phyloP scores from a whole-genome alignment of 2,113 vertebrate species.

The Ceyx margarethae region DNA sequence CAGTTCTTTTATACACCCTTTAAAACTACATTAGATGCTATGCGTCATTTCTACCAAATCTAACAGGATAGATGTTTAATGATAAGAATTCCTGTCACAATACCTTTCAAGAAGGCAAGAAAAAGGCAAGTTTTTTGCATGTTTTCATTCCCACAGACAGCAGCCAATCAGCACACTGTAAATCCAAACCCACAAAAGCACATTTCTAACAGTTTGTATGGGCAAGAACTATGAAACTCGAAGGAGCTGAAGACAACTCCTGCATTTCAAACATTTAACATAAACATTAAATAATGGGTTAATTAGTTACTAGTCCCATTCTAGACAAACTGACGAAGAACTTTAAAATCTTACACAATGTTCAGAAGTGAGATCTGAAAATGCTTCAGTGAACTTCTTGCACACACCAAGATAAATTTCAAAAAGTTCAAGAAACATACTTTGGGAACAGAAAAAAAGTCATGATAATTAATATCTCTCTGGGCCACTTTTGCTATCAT shows the following conservation, averaged over 20 bases:
- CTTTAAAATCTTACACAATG: neutral
- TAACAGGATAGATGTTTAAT: neutral
- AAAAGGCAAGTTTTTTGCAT: neutral
- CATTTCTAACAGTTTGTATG: neutral
- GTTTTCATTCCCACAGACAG: neutral
- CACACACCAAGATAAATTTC: neutral
- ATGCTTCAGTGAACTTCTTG: neutral
- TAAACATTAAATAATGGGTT: neutral
- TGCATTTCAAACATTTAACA: neutral
- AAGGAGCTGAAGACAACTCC: neutral
- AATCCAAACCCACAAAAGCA: neutral
- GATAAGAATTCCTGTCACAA: neutral
- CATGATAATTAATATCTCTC: neutral
- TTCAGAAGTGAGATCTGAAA: neutral
- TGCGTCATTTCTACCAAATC: neutral
- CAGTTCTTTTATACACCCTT: neutral
- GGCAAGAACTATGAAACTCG: neutral
- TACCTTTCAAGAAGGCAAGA: neutral
- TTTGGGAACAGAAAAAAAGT: neutral
- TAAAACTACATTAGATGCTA: neutral
- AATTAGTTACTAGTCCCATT: neutral
- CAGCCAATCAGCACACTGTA: neutral
- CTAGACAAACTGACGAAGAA: neutral
- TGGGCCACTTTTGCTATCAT: neutral
- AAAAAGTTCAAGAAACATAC: neutral